phyloP scores from a whole-genome alignment of 1,140 invertebrate genomes.

The Pogonus chalceus region DNA sequence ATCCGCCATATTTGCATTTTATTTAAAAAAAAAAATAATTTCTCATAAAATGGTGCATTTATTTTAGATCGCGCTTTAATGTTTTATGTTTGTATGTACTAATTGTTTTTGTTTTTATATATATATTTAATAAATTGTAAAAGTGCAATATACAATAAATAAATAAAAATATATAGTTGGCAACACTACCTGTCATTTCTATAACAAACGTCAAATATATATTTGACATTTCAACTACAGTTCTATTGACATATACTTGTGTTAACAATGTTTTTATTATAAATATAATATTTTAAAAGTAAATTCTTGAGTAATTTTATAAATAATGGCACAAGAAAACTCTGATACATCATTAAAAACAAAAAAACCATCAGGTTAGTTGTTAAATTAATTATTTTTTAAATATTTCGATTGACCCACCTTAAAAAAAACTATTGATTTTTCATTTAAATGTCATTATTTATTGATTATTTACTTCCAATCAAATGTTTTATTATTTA shows the following conservation, averaged over 20 bases:
- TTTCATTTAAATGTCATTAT: neutral
- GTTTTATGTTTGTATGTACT: neutral
- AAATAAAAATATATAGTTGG: neutral
- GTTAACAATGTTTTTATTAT: neutral
- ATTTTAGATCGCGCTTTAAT: neutral
- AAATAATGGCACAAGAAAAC: conserved; percentile 20
- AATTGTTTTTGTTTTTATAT: neutral
- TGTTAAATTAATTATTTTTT: neutral
- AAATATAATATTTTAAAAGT: neutral
- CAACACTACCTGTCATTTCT: neutral
- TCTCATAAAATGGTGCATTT: neutral
- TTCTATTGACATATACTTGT: neutral
- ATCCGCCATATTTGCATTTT: neutral
- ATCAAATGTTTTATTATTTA: neutral
- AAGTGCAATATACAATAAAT: too few relatives aligned
- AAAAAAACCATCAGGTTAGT: conserved; percentile 6
- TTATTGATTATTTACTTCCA: neutral
- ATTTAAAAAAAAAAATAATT: neutral
- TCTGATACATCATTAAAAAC: conserved; percentile 20
- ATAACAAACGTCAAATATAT: neutral
- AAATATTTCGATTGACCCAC: neutral
- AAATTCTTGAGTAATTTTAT: neutral
- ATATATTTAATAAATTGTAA: too few relatives aligned
- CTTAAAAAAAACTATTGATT: conserved; percentile 1
- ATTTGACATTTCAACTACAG: neutral